Evolutionary conservation across 2,113 vertebrate genomes (phyloP).

Genomic region (Phyllostomus hastatus): DNA sequence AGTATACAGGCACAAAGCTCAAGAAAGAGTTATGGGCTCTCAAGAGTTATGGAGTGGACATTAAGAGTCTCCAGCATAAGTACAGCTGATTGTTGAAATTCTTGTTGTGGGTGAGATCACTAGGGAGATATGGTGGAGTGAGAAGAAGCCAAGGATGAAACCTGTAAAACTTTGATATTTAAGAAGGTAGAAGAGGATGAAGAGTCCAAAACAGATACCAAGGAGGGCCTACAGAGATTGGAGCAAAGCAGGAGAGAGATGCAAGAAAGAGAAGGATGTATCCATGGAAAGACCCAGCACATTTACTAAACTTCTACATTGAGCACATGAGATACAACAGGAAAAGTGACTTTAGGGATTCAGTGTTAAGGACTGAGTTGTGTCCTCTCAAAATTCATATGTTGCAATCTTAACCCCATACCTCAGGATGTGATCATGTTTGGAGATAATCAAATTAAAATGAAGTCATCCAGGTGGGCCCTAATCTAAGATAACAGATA

Average conservation of each 20-base stretch:
- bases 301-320: background rate
- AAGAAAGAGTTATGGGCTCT: background rate
- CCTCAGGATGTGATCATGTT: background rate
- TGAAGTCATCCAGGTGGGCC: background rate
- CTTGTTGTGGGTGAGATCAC: background rate
- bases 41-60: background rate
- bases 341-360: background rate
- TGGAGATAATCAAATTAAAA: slow-evolving; percentile 10
- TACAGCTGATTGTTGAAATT: background rate
- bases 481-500: background rate
- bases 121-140: background rate
- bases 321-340: background rate
- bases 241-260: background rate
- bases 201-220: background rate
- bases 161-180: background rate
- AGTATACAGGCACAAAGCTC: background rate
- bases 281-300: background rate
- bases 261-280: background rate
- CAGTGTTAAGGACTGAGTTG: background rate
- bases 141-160: background rate
- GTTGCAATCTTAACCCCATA: background rate
- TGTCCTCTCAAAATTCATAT: background rate
- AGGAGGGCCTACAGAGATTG: background rate
- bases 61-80: background rate
- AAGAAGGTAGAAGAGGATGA: background rate